Evolutionary conservation across 2,113 vertebrate species (phyloP).

Genomic region (Siphamia tubifer): DNA sequence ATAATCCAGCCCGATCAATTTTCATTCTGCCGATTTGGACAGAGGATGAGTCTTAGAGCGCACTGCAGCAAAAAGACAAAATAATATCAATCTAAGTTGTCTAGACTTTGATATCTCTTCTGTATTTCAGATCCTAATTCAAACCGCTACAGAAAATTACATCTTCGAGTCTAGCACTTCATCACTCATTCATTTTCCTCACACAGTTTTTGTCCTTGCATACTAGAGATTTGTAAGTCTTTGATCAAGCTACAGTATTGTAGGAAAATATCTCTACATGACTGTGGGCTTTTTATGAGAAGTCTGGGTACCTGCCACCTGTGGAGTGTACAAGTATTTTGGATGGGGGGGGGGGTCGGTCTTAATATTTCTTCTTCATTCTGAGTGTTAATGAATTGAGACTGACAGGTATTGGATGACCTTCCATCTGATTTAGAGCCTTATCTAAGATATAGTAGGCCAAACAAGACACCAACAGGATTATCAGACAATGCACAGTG

Average conservation of each 20-base stretch:
- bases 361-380: constrained; percentile 29
- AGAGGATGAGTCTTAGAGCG: constrained; percentile 25
- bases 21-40: constrained; percentile 37
- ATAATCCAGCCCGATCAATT: constrained; percentile 50
- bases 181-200: constrained; percentile 37
- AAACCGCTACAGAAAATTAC: constrained; percentile 30
- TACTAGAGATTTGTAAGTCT: constrained; percentile 42
- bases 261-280: constrained; percentile 1
- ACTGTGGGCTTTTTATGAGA: constrained; percentile 23
- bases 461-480: constrained; percentile 52
- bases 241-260: constrained; percentile 36
- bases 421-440: constrained; percentile 42
- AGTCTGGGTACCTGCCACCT: constrained; percentile 11
- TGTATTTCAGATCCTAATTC: constrained; percentile 52
- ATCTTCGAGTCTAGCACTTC: constrained; percentile 16
- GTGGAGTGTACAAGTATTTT: constrained; percentile 5
- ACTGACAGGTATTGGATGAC: constrained; percentile 30
- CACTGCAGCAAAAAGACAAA: constrained; percentile 43
- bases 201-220: constrained; percentile 32
- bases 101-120: constrained; percentile 46
- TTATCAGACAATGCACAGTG: constrained; percentile 48
- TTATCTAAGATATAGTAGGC: constrained; percentile 43
- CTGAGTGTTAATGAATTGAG: constrained; percentile 47
- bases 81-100: constrained; percentile 58
- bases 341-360: too few species aligned